A percentile compares a stretch with the other conserved stretches of the same genome.
Evolutionary conservation across 2,888 invertebrate genomes (phyloP).

Genomic region (Bruchidius siliquastri): DNA sequence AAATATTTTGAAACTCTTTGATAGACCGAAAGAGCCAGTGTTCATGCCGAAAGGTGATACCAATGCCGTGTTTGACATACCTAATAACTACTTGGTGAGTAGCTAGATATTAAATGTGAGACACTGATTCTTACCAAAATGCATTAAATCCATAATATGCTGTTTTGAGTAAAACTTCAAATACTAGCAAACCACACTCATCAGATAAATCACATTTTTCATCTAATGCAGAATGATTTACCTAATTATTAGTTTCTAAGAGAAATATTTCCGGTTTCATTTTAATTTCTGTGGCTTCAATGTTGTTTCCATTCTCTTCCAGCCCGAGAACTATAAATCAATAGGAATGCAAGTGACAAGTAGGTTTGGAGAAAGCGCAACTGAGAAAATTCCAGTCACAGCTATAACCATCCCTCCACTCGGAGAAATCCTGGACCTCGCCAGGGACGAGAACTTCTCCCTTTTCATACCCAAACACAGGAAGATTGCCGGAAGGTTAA

Average conservation of each 20-base stretch:
- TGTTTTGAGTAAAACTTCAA: too few relatives aligned
- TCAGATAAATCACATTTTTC: too few relatives aligned
- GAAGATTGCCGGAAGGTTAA: slow-evolving; percentile 64
- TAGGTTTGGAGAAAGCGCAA: slow-evolving; percentile 56
- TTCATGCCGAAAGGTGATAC: slow-evolving; percentile 72
- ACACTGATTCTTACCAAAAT: too few relatives aligned
- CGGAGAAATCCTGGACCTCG: slow-evolving; percentile 53
- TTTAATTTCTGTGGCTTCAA: too few relatives aligned
- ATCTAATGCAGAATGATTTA: too few relatives aligned
- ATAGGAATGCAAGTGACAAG: slow-evolving; percentile 55
- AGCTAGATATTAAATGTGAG: too few relatives aligned
- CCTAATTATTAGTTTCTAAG: too few relatives aligned
- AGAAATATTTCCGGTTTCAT: not conserved
- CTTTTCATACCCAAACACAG: slow-evolving; percentile 70
- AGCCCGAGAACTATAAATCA: slow-evolving; percentile 55
- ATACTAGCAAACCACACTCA: too few relatives aligned
- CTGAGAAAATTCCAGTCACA: slow-evolving; percentile 53
- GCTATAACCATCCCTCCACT: slow-evolving; percentile 55
- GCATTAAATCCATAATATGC: too few relatives aligned
- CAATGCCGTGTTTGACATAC: slow-evolving; percentile 58
- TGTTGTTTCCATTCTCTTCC: slow-evolving; percentile 6
- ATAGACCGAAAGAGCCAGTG: slow-evolving; percentile 71
- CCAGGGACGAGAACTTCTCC: slow-evolving; percentile 64
- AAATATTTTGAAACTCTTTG: slow-evolving; percentile 64
- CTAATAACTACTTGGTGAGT: slow-evolving; percentile 32